Evolutionary conservation across 2,888 invertebrate species (phyloP), one percentile per base, ranked within the genome.

Genomic region (Rhynchonema sp.): DNA sequence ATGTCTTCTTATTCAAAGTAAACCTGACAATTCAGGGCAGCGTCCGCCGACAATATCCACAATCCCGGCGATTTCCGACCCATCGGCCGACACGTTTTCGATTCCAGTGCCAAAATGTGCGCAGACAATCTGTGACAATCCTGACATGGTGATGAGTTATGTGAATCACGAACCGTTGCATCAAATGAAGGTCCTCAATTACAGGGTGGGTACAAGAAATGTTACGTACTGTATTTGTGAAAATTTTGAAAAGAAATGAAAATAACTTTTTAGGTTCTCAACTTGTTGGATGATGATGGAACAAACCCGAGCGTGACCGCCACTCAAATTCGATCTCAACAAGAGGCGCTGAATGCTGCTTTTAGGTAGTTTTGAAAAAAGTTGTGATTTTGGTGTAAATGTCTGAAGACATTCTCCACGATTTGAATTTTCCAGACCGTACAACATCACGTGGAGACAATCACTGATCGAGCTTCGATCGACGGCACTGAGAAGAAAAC

Each of bases 81-180:
- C n/a, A n/a, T n/a, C n/a, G n/a, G n/a, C n/a, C n/a, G n/a, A n/a
- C n/a, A n/a, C n/a, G n/a, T n/a, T n/a, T n/a, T n/a, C n/a, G n/a
- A n/a, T n/a, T n/a, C n/a, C n/a, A n/a, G n/a, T n/a, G n/a, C n/a
- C n/a, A n/a, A n/a, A n/a, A n/a, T n/a, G n/a, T n/a, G n/a, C n/a
- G n/a, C 61, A 67, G 58, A 71, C 72, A 1, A 66, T 70, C 1
- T 73, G 73, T 61, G 73, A 73, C 62, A 68, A 72, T 61, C 71
- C 73, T 49, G 65, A 66, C 27, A 65, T 69, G 1, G 63, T 69
- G 1, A 55, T 61, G 25, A 68, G 67, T 53, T n/a, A n/a, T n/a
- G n/a, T n/a, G n/a, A n/a, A n/a, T n/a, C n/a, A n/a, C n/a, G n/a
- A n/a, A n/a, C n/a, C n/a, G n/a, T n/a, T n/a, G n/a, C n/a, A n/a